phyloP scores from a whole-genome alignment of 2,888 invertebrate genomes.

The Esperia sulphurella region DNA sequence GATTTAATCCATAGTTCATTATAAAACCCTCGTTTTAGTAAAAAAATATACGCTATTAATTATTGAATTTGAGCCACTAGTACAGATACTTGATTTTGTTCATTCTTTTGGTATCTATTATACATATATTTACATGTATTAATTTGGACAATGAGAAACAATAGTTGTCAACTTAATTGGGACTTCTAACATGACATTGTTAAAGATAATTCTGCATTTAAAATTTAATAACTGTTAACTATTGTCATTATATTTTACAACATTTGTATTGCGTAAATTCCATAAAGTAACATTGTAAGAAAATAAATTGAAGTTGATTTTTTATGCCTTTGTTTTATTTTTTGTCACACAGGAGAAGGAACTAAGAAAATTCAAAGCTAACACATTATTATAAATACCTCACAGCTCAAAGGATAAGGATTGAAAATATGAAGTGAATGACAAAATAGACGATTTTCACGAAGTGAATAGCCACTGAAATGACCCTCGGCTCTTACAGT shows the following conservation, averaged over 20 bases:
- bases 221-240: constrained; percentile 72
- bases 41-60: constrained; percentile 46
- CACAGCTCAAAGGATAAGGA: too few species aligned
- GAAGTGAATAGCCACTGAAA: too few species aligned
- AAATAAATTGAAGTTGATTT: constrained; percentile 78
- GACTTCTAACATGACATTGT: constrained; percentile 71
- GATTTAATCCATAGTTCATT: constrained; percentile 57
- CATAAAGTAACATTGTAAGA: constrained; percentile 65
- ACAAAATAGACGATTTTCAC: too few species aligned
- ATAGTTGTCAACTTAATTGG: constrained; percentile 42
- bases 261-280: constrained; percentile 75
- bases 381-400: too few species aligned
- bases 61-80: constrained; percentile 38
- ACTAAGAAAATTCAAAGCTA: too few species aligned
- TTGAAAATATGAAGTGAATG: too few species aligned
- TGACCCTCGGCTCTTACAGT: too few species aligned
- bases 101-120: constrained; percentile 22
- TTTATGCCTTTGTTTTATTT: constrained; percentile 38
- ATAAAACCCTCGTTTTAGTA: constrained; percentile 39
- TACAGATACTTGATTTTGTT: constrained; percentile 30
- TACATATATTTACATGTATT: constrained; percentile 11
- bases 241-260: constrained; percentile 73
- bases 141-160: constrained; percentile 32
- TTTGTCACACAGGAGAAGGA: constrained; percentile 7
- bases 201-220: constrained; percentile 68